A percentile compares a stretch with the other conserved stretches of the same genome.
Conservation (phyloP, 2,888 invertebrate species). For the Drosophila bunnanda region DNA sequence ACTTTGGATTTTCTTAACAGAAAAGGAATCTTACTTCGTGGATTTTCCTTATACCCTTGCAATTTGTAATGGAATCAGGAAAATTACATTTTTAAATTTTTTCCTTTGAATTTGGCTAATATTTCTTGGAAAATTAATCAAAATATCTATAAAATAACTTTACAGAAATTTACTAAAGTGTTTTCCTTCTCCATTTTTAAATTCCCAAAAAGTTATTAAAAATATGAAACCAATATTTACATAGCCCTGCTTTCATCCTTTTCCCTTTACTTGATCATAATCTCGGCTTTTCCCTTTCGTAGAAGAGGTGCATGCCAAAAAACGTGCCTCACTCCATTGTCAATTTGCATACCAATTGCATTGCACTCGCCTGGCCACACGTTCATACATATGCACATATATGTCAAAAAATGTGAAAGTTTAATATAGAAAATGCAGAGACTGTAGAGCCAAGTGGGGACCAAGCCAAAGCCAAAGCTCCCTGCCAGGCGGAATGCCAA, state of each 20-base stretch:
- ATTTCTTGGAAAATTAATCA: too few species aligned
- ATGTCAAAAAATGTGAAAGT: slow-evolving; percentile 80
- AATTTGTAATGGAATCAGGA: too few species aligned
- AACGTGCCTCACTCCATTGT: slow-evolving; percentile 32
- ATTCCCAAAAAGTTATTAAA: background rate
- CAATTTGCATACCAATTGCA: slow-evolving; percentile 80
- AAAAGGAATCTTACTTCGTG: too few species aligned
- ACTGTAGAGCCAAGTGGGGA: slow-evolving; percentile 21
- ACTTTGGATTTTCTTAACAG: slow-evolving; percentile 22
- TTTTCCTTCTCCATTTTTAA: too few species aligned
- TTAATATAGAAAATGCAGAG: slow-evolving; percentile 80
- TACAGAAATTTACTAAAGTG: too few species aligned
- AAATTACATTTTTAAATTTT: too few species aligned
- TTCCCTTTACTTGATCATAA: slow-evolving; percentile 12
- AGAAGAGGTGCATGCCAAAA: slow-evolving; percentile 28
- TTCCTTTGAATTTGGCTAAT: fast-evolving
- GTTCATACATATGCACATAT: slow-evolving; percentile 25
- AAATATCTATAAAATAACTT: background rate
- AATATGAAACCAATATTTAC: slow-evolving; percentile 4
- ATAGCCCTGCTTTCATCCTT: background rate
- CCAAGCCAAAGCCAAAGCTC: slow-evolving; percentile 19
- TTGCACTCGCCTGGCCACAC: slow-evolving; percentile 56
- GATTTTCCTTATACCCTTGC: too few species aligned
- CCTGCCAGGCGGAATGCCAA: slow-evolving; percentile 38
- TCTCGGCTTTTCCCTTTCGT: slow-evolving; percentile 34